Percentiles rank a stretch among this genome's conserved stretches.
These are phyloP conservation scores for Galleria mellonella DNA, from an alignment of 1,140 invertebrate species.

Conservation along the genomic window DNA sequence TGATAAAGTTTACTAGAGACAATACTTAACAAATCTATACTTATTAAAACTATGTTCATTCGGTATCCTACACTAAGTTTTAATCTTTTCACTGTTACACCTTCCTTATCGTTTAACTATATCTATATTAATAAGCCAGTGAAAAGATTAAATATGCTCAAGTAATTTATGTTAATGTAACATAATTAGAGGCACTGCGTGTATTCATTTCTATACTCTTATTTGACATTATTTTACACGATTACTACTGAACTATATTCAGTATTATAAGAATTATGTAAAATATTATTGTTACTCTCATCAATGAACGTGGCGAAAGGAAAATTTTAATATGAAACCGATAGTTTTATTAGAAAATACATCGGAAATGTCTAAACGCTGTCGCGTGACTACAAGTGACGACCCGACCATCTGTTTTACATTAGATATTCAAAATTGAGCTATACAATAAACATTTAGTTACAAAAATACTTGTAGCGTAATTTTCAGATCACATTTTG, in stretches of 20 bases:
- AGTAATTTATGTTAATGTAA: slow-evolving; percentile 76
- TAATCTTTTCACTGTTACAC: slow-evolving; percentile 48
- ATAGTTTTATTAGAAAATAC: too few species aligned
- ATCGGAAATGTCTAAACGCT: not conserved
- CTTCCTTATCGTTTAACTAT: slow-evolving; percentile 12
- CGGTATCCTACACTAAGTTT: slow-evolving; percentile 58
- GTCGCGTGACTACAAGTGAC: slow-evolving; percentile 8
- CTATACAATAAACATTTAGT: slow-evolving; percentile 67
- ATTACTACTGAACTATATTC: slow-evolving; percentile 26
- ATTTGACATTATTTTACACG: slow-evolving; percentile 48
- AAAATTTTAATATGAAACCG: too few species aligned
- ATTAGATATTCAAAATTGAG: slow-evolving; percentile 57
- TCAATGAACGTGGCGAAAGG: not conserved
- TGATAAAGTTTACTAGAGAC: slow-evolving; percentile 34
- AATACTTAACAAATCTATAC: slow-evolving; percentile 60
- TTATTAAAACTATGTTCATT: slow-evolving; percentile 59
- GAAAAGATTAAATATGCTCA: slow-evolving; percentile 69
- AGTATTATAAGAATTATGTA: slow-evolving; percentile 21
- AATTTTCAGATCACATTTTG: slow-evolving; percentile 69
- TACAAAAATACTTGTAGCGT: slow-evolving; percentile 70
- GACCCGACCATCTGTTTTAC: slow-evolving; percentile 12
- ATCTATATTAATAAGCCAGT: slow-evolving; percentile 27
- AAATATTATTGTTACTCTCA: slow-evolving; percentile 28
- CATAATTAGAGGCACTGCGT: slow-evolving; percentile 76
- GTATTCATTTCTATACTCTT: slow-evolving; percentile 65